A percentile compares a stretch with the other conserved stretches of the same genome.
These are phyloP conservation scores for Gavialis gangeticus DNA, from an alignment of 2,113 vertebrate genomes.

Conservation along the genomic window DNA sequence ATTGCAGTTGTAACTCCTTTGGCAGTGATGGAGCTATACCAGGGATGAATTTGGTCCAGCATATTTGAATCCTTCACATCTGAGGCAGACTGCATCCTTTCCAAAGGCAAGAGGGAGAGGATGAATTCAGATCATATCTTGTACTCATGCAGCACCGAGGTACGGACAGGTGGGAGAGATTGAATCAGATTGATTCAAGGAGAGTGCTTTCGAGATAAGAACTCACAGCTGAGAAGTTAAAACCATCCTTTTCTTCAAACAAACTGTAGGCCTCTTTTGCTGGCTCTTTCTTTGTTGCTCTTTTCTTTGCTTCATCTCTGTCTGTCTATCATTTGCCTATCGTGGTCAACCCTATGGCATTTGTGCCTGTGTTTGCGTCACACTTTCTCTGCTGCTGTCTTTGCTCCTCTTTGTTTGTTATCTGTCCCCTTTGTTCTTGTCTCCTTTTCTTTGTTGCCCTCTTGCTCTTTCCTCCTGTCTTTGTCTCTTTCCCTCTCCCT, in stretches of 20 bases:
- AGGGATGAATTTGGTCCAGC: neutral
- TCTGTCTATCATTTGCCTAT: constrained; percentile 24
- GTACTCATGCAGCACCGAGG: neutral
- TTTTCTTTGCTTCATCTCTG: neutral
- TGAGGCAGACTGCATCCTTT: neutral
- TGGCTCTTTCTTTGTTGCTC: neutral
- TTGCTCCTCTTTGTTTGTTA: neutral
- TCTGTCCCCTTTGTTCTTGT: neutral
- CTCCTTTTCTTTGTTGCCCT: neutral
- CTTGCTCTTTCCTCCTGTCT: neutral
- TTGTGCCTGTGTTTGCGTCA: neutral
- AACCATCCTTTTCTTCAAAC: neutral
- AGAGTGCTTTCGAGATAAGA: neutral
- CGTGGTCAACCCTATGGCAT: neutral
- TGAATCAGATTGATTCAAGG: rapidly evolving
- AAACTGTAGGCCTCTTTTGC: neutral
- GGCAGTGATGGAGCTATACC: neutral
- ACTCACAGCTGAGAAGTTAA: rapidly evolving
- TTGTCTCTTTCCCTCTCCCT: neutral
- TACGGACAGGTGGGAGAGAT: neutral
- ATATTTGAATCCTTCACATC: rapidly evolving
- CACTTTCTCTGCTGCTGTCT: constrained; percentile 4
- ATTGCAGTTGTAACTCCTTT: neutral
- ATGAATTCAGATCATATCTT: neutral
- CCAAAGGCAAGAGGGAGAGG: neutral